Conservation (phyloP, 2,797 vertebrate species). For the Nothura maculosa region DNA sequence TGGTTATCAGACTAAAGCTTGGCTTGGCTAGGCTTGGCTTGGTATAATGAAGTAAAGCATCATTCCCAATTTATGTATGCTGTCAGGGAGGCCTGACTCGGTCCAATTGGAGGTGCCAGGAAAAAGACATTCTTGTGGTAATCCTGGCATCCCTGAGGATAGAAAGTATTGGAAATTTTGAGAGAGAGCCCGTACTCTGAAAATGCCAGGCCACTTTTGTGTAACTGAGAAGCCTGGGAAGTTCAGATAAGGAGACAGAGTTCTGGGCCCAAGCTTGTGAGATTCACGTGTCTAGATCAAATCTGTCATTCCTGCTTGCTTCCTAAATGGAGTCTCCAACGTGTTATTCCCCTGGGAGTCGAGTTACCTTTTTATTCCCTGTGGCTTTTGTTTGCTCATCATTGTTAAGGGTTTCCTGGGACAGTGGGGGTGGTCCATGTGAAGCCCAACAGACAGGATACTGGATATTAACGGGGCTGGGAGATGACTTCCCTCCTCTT, state of each 20-base stretch:
- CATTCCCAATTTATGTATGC: neutral
- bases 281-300: neutral
- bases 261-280: neutral
- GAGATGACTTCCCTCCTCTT: neutral
- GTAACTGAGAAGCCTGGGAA: neutral
- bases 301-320: neutral
- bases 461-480: neutral
- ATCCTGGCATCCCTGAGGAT: neutral
- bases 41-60: neutral
- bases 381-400: constrained; percentile 1
- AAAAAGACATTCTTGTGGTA: constrained; percentile 40
- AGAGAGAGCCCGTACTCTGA: neutral
- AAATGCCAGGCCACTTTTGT: neutral
- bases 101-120: neutral
- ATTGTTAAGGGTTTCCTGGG: neutral
- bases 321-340: constrained; percentile 8
- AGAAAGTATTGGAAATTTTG: constrained; percentile 25
- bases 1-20: neutral
- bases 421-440: neutral
- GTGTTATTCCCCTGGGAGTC: neutral
- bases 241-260: constrained; percentile 30
- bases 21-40: neutral
- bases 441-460: neutral
- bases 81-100: neutral
- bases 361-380: neutral